Evolutionary conservation across 2,888 invertebrate genomes (phyloP).

Genomic region (Diadromus collaris): DNA sequence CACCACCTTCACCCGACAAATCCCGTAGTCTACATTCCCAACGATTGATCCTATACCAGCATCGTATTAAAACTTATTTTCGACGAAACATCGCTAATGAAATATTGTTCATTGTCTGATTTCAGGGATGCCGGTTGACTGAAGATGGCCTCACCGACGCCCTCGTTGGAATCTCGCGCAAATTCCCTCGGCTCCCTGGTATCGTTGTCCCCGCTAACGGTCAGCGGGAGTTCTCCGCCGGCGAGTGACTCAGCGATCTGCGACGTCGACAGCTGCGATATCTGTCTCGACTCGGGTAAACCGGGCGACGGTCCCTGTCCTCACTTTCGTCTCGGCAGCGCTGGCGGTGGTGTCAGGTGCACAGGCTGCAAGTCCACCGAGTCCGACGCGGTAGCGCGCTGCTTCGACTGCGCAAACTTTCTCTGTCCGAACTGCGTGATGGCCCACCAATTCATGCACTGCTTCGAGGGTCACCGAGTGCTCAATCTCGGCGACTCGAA

Average conservation of each 20-base stretch:
- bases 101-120: constrained; percentile 79
- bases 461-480: constrained; percentile 98
- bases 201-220: constrained; percentile 88
- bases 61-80: not conserved
- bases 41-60: not conserved
- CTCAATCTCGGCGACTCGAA: constrained; percentile 86
- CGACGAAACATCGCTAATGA: not conserved
- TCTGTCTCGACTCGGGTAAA: constrained; percentile 77
- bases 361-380: constrained; percentile 98
- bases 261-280: constrained; percentile 82
- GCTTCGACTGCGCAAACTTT: constrained; percentile 97
- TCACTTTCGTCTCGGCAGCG: constrained; percentile 81
- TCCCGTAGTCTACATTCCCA: not conserved
- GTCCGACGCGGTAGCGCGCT: constrained; percentile 96
- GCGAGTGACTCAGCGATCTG: constrained; percentile 92
- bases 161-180: constrained; percentile 96
- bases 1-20: not conserved
- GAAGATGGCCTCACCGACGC: constrained; percentile 96
- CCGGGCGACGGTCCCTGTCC: constrained; percentile 78
- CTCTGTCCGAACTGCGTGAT: constrained; percentile 98
- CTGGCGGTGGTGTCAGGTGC: constrained; percentile 87
- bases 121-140: constrained; percentile 93
- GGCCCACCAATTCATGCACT: constrained; percentile 99
- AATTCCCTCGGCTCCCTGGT: constrained; percentile 93
- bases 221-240: constrained; percentile 94